Base-by-base conservation (phyloP, 2,113 vertebrate genomes). In the Hypomesus transpacificus region DNA sequence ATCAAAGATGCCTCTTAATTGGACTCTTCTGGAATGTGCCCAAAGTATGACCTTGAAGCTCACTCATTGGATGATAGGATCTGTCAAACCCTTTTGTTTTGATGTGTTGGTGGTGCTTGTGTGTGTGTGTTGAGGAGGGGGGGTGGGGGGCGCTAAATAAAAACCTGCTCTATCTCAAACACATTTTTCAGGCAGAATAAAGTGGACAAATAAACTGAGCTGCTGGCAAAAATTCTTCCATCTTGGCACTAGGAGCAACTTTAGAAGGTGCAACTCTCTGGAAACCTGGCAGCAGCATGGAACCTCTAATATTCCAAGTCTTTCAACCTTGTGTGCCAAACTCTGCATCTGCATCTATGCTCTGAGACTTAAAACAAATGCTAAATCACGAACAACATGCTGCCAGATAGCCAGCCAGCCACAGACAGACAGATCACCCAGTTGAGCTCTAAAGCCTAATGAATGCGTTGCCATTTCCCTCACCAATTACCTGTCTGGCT, bases 381-480 rank as follows among this genome's bases (percentile, higher is more conserved):
- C 60, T 63, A 63, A n/a, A 64, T 26, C 52, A 52, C 26, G 51
- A 56, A n/a, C 54, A 53, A 46, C 39, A 46, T 46, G 39, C 39
- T 46, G 7, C 39, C 39, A 46, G 39, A 13, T 46, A 46, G 72
- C 62, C 74, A 28, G 65, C 20, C 53, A 24, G 52, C 39, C 67
- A 60, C 21, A 13, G 39, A 16, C 22, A 28, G 59, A 61, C 24
- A 14, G 22, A 61, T 61, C 14, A 57, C 76, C 46, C 69, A 3
- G 61, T 65, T 63, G 68, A 51, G 57, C 67, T 62, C 67, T 51
- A 63, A 50, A 70, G 51, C 39, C 71, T 69, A 71, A 80, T 76
- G 68, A 79, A 70, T 50, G 57, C 46, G 59, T 31, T 60, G 69
- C 71, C 66, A 53, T 71, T 22, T 75, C 67, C 66, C 57, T 54